These are phyloP conservation scores for Dipodomys ordii DNA, from an alignment of 2,113 vertebrate species.

Conservation along the genomic window DNA sequence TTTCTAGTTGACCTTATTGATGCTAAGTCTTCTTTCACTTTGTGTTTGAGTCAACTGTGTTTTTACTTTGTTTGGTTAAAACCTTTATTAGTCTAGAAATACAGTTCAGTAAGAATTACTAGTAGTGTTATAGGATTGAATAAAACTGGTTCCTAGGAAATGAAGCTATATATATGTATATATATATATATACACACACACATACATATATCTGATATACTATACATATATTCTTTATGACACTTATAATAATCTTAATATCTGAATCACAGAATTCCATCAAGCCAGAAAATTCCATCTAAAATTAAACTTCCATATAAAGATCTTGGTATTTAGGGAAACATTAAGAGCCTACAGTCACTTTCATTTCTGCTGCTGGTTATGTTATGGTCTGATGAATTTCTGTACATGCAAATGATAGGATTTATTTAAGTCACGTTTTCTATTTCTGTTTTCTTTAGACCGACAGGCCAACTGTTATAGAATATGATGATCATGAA, in stretches of 20 bases:
- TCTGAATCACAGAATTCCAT: background rate
- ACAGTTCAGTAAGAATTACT: background rate
- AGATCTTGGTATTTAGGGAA: background rate
- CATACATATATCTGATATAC: no score
- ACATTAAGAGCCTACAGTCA: background rate
- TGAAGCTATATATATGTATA: background rate
- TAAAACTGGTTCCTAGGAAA: slow-evolving; percentile 23
- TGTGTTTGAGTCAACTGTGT: background rate
- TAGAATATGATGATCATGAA: slow-evolving; percentile 99
- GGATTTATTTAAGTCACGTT: background rate
- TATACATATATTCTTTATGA: no score
- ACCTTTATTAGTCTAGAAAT: slow-evolving; percentile 9
- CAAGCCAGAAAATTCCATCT: background rate
- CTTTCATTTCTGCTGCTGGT: background rate
- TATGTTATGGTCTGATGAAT: background rate
- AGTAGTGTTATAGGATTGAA: background rate
- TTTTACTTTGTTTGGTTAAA: background rate
- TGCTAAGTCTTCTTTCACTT: background rate
- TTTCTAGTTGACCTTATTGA: background rate
- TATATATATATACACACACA: no score
- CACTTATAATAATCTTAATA: background rate
- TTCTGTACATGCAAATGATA: background rate
- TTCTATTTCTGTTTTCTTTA: slow-evolving; percentile 81
- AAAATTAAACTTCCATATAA: slow-evolving; percentile 16
- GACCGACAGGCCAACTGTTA: slow-evolving; percentile 98